phyloP scores from a whole-genome alignment of 2,797 vertebrate genomes.

The Synaphobranchus kaupii region DNA sequence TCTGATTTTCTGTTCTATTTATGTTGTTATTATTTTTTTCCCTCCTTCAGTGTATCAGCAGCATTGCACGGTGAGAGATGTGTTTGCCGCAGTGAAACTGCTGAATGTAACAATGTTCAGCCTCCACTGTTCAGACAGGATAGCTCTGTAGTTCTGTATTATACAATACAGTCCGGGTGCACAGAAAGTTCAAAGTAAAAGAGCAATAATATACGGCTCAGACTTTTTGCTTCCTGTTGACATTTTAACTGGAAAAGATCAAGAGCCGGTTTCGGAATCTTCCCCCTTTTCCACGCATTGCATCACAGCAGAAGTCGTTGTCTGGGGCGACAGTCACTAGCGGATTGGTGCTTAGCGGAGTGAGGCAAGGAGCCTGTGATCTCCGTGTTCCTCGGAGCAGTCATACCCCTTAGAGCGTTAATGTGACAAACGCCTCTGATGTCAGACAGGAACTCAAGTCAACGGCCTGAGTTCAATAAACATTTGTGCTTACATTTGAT shows the following conservation, averaged over 20 bases:
- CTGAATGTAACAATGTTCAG: neutral
- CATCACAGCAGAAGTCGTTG: conserved; percentile 9
- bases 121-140: neutral
- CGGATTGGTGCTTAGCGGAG: conserved; percentile 2
- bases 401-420: neutral
- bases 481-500: neutral
- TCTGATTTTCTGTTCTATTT: neutral
- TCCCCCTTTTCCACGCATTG: neutral
- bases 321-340: neutral
- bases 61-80: conserved; percentile 7
- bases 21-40: neutral
- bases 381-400: neutral
- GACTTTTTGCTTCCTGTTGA: neutral
- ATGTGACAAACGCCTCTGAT: conserved; percentile 9
- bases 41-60: neutral
- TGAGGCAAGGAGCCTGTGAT: conserved; percentile 24
- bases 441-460: conserved; percentile 9
- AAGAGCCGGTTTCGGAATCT: neutral
- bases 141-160: neutral
- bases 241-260: neutral
- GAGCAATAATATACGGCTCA: neutral
- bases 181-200: conserved; percentile 5
- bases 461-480: neutral
- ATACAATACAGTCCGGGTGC: neutral
- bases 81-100: neutral